phyloP scores from a whole-genome alignment of 53 echinoderm and acorn worm genomes.

The Holothuria scabra region DNA sequence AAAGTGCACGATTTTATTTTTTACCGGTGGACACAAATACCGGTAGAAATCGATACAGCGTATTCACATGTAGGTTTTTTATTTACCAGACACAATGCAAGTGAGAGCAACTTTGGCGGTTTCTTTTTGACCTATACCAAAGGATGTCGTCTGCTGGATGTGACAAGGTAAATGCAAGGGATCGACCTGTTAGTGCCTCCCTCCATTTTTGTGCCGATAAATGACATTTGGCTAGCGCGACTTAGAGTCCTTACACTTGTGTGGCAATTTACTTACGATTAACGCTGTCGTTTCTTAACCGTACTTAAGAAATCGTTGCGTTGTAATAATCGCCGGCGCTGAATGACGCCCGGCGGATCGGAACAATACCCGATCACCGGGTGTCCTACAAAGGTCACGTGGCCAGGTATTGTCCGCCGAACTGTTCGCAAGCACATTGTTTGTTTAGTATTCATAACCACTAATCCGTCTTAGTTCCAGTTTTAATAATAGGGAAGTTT shows the following conservation, averaged over 20 bases:
- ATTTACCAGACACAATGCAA: conserved; percentile 25
- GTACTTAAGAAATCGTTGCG: conserved; percentile 43
- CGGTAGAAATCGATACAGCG: conserved; percentile 23
- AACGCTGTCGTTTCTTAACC: background rate
- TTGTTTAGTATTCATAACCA: conserved; percentile 44
- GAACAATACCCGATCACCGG: conserved; percentile 37
- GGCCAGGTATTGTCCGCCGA: conserved; percentile 14
- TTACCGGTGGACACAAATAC: conserved; percentile 31
- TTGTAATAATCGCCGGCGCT: conserved; percentile 27
- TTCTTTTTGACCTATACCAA: conserved; percentile 31
- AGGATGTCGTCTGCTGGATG: conserved; percentile 31
- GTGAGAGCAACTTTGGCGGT: conserved; percentile 4
- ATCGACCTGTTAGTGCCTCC: background rate
- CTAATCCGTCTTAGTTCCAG: conserved; percentile 19
- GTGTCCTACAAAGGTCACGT: conserved; percentile 40
- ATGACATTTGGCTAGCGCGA: conserved; percentile 43
- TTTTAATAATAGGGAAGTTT: conserved; percentile 2
- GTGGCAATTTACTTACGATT: conserved; percentile 44
- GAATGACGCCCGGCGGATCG: conserved; percentile 27
- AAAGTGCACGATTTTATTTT: too few species aligned
- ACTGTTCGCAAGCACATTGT: conserved; percentile 19
- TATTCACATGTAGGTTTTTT: conserved; percentile 14
- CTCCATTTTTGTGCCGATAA: background rate
- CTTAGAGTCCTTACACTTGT: conserved; percentile 19
- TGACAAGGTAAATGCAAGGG: conserved; percentile 28